Evolutionary conservation across 2,888 invertebrate species (phyloP).

Genomic region (Melinaea marsaeus): DNA sequence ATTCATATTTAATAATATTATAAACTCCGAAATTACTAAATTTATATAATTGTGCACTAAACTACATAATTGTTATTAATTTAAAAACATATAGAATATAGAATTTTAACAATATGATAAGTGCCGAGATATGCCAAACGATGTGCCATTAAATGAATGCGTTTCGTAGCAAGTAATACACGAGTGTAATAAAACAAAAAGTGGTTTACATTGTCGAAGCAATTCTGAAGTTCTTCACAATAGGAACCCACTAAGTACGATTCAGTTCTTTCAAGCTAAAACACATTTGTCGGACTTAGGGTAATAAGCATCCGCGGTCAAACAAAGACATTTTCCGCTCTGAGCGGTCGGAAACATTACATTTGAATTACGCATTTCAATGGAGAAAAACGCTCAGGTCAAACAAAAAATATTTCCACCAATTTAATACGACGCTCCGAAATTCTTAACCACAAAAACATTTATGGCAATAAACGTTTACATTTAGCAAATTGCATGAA

Average conservation of each 20-base stretch:
- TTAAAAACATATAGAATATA: too few species aligned
- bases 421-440: background rate
- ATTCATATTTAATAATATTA: too few species aligned
- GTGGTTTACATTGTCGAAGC: slow-evolving; percentile 60
- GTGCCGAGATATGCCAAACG: slow-evolving; percentile 29
- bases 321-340: too few species aligned
- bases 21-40: too few species aligned
- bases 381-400: too few species aligned
- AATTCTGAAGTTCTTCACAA: slow-evolving; percentile 43
- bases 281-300: slow-evolving; percentile 62
- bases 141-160: slow-evolving; percentile 57
- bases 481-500: slow-evolving; percentile 3
- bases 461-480: slow-evolving; percentile 13
- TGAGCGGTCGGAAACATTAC: too few species aligned
- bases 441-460: background rate
- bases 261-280: slow-evolving; percentile 62
- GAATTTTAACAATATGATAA: too few species aligned
- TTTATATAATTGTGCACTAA: too few species aligned
- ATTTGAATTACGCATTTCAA: too few species aligned
- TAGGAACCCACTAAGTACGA: slow-evolving; percentile 51
- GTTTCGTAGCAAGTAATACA: slow-evolving; percentile 63
- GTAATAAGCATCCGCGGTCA: slow-evolving; percentile 62
- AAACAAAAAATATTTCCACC: too few species aligned
- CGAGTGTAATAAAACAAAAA: slow-evolving; percentile 64
- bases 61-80: too few species aligned